Evolutionary conservation across 2,113 vertebrate genomes (phyloP), one percentile per base, ranked within the genome.

Genomic region (Pyxicephalus adspersus): DNA sequence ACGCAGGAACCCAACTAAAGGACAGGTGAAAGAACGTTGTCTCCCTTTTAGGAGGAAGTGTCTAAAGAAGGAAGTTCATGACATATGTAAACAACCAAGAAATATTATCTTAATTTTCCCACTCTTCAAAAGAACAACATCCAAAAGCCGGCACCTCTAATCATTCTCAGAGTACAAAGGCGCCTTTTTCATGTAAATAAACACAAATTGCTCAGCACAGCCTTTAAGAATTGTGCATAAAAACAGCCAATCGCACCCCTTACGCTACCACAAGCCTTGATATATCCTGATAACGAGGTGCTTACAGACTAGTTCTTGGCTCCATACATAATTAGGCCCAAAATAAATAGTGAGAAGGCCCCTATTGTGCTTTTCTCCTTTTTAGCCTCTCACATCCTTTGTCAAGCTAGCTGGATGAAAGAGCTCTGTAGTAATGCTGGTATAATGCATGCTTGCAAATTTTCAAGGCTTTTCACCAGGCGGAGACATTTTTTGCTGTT

Each of bases 331-430:
- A 70, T 78, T 57, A 70, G 28, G 65, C 31, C 26, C 8, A n/a
- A 60, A 80, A 80, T 80, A 80, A 80, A 79, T 68, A 79, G 29
- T 45, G 65, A 61, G 77, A 68, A 51, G 2, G 65, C 31, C 58
- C 29, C 52, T 70, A 28, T 80, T 68, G 54, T 80, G 64, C 19
- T 8, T 3, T 54, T 38, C 25, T 22, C 19, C 34, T 26, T 60
- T 76, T 9, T 25, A 2, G 51, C 29, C 54, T 45, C 55, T 28
- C 8, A 38, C 6, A 79, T 45, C 29, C 17, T 60, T 70, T 80
- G 65, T 70, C 50, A 31, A 61, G 31, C n/a, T 28, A 3, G 23
- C 23, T 23, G 11, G 54, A 80, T 58, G 54, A 60, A 70, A 60
- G 29, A 25, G 50, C 66, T 25, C 66, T 6, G 31, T 5, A 26